These are phyloP conservation scores for Microplitis manilae DNA, from an alignment of 2,888 invertebrate species.

Conservation along the genomic window DNA sequence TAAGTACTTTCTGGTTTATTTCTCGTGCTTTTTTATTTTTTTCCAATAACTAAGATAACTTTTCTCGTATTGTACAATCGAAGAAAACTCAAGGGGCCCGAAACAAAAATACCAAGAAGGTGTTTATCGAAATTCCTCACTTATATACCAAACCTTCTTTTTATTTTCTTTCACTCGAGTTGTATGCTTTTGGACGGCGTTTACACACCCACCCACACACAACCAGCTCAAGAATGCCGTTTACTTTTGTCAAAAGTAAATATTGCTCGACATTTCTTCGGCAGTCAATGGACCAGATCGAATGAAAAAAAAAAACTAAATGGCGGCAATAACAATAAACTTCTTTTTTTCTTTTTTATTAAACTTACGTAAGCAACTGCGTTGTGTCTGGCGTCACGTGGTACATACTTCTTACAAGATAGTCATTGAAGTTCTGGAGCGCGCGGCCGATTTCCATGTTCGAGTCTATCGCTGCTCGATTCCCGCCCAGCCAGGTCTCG, in stretches of 20 bases:
- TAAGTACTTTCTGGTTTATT: not conserved
- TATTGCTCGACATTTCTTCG: not conserved
- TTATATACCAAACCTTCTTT: not conserved
- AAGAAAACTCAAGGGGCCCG: not conserved
- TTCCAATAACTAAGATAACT: too few species aligned
- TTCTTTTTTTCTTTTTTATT: constrained; percentile 36
- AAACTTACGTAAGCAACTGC: constrained; percentile 89
- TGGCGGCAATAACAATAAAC: not conserved
- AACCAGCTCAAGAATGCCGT: constrained; percentile 23
- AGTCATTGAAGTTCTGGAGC: constrained; percentile 93
- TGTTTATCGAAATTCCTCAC: constrained; percentile 28
- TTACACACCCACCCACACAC: constrained; percentile 12
- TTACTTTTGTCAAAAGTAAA: constrained; percentile 10
- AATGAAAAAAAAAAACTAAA: not conserved
- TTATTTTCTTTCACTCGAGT: not conserved
- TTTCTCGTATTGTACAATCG: constrained; percentile 11
- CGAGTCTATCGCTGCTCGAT: constrained; percentile 87
- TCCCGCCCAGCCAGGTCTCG: constrained; percentile 95
- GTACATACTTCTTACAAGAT: constrained; percentile 88
- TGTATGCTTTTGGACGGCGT: not conserved
- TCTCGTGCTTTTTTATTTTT: too few species aligned
- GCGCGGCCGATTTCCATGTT: constrained; percentile 91
- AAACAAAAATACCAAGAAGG: constrained; percentile 22
- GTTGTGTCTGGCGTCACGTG: constrained; percentile 92
- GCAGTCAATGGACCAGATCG: not conserved